Percentiles rank a stretch among this genome's conserved stretches.
Evolutionary conservation across 1,140 invertebrate genomes (phyloP).

Genomic region (Xylocopa sonorina): DNA sequence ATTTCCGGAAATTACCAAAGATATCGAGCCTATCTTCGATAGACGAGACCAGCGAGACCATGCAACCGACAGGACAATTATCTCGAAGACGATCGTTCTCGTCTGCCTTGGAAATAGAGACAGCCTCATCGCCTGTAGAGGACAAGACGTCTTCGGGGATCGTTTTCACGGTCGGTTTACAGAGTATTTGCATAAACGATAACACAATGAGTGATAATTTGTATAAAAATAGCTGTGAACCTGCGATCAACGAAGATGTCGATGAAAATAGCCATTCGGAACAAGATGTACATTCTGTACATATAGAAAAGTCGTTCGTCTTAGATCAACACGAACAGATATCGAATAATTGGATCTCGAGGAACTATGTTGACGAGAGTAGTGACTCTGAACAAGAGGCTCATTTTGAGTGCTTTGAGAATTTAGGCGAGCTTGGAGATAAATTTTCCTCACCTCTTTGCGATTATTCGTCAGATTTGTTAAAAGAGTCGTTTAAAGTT

Average conservation of each 20-base stretch:
- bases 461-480: neutral
- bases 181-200: too few relatives aligned
- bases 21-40: constrained; percentile 80
- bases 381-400: constrained; percentile 42
- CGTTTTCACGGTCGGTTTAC: constrained; percentile 76
- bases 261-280: constrained; percentile 56
- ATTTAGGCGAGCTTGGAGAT: constrained; percentile 37
- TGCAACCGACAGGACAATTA: constrained; percentile 70
- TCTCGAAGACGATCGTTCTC: constrained; percentile 55
- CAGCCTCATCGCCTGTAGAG: constrained; percentile 9
- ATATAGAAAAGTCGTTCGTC: constrained; percentile 69
- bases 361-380: neutral
- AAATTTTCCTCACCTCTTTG: neutral
- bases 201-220: constrained; percentile 25
- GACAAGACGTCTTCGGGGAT: constrained; percentile 52
- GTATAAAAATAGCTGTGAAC: constrained; percentile 67
- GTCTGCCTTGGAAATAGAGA: constrained; percentile 23
- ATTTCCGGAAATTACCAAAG: constrained; percentile 74
- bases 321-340: neutral
- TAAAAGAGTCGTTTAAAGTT: neutral
- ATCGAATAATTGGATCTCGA: constrained; percentile 10
- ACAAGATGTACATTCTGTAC: neutral
- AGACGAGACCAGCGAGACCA: constrained; percentile 79
- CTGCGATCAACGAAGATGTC: constrained; percentile 33
- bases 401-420: constrained; percentile 39